These are phyloP conservation scores for Pachycephus smyrnensis DNA, from an alignment of 2,888 invertebrate genomes.

Conservation along the genomic window DNA sequence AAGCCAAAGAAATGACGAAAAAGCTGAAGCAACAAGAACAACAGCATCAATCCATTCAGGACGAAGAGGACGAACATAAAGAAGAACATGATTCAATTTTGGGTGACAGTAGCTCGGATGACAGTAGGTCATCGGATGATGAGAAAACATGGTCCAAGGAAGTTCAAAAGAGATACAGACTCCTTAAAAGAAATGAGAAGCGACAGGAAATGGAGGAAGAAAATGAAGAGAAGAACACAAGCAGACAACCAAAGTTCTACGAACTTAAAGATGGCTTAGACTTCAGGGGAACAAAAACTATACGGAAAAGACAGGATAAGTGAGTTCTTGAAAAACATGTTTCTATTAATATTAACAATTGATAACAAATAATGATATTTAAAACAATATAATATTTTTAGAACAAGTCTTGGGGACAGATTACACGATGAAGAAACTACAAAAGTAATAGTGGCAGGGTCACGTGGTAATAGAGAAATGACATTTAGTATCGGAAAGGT, in stretches of 20 bases:
- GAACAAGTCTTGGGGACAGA: conserved; percentile 80
- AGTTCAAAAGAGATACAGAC: conserved; percentile 80
- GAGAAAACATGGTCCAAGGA: conserved; percentile 84
- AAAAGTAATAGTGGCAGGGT: conserved; percentile 70
- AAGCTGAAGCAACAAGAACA: conserved; percentile 68
- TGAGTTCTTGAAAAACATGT: conserved; percentile 47
- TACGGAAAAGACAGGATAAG: conserved; percentile 70
- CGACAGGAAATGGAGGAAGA: conserved; percentile 62
- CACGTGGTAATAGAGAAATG: conserved; percentile 83
- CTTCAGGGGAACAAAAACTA: conserved; percentile 69
- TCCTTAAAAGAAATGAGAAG: conserved; percentile 72
- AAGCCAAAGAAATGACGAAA: conserved; percentile 73
- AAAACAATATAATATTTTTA: conserved; percentile 60
- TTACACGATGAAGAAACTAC: conserved; percentile 73
- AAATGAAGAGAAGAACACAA: conserved; percentile 48
- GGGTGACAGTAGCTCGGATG: conserved; percentile 51
- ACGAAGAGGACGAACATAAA: conserved; percentile 51
- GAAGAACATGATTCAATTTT: conserved; percentile 40
- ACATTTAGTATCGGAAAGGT: conserved; percentile 77
- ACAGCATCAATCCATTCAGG: conserved; percentile 13
- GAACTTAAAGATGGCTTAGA: conserved; percentile 74
- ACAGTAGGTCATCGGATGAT: conserved; percentile 78
- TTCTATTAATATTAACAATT: not conserved
- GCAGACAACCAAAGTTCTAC: conserved; percentile 71
- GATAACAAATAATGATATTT: not conserved